These are phyloP conservation scores for Sinodicranocentrus sp. DNA, from an alignment of 2,888 invertebrate species.

Conservation along the genomic window DNA sequence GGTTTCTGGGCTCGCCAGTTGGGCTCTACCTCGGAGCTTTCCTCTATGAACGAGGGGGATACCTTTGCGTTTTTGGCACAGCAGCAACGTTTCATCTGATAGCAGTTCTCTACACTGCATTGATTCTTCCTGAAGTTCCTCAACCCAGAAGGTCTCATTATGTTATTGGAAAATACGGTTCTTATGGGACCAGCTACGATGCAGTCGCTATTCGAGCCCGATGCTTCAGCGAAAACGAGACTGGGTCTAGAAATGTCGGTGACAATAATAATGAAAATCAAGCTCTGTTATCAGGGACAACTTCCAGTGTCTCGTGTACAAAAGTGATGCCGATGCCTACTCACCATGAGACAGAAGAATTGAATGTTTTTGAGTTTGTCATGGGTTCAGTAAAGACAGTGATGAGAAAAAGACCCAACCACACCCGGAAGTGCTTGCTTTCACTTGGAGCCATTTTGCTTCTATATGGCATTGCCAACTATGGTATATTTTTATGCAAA, in stretches of 20 bases:
- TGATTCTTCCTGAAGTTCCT: conserved; percentile 75
- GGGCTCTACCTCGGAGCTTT: conserved; percentile 74
- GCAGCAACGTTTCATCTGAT: conserved; percentile 71
- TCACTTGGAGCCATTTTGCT: conserved; percentile 74
- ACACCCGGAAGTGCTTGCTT: conserved; percentile 74
- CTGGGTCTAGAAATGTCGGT: conserved; percentile 29
- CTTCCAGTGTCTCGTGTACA: conserved; percentile 26
- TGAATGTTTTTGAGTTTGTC: conserved; percentile 72
- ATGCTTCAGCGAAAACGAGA: conserved; percentile 74
- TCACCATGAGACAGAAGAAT: conserved; percentile 16
- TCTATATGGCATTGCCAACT: conserved; percentile 70
- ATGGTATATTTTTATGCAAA: conserved; percentile 73
- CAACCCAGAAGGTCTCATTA: conserved; percentile 69
- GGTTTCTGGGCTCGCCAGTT: conserved; percentile 74
- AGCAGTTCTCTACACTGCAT: conserved; percentile 72
- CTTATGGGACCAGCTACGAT: conserved; percentile 71
- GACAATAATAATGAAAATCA: conserved; percentile 68
- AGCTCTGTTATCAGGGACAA: conserved; percentile 14
- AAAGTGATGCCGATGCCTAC: neutral
- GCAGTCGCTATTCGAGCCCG: conserved; percentile 61
- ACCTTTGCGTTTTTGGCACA: conserved; percentile 74
- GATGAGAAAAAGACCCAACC: conserved; percentile 72
- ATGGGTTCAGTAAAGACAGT: conserved; percentile 74
- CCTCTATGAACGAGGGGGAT: conserved; percentile 74
- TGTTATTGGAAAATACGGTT: conserved; percentile 72